Evolutionary conservation across 2,113 vertebrate genomes (phyloP), one percentile per base, ranked within the genome.

Genomic region (Galemys pyrenaicus): DNA sequence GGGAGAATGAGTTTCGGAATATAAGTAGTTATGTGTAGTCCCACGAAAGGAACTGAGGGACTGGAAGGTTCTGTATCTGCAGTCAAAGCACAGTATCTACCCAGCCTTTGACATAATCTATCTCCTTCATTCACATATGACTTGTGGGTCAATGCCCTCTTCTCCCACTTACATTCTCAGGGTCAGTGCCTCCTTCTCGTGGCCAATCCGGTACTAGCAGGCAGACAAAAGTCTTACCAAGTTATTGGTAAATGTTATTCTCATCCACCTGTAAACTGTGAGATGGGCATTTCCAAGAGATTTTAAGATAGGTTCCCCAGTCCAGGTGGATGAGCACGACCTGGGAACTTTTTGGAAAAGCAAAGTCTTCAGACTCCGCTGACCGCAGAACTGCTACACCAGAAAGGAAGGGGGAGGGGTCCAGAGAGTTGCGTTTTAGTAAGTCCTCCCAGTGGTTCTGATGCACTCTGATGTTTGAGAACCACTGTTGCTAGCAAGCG

Each of bases 21-120:
- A 1, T 17, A 39, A 28, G 15, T 12, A 79, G 37, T 56, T 46
- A 9, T 56, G 32, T 22, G 22, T 56, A 56, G 51, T 88, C 37
- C 2, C 0, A 39, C 32, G 37, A 26, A 26, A 84, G 35, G 26
- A 51, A 30, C 73, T 73, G 15, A 39, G 20, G 64, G 9, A 30
- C 17, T 0, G 0, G 46, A 9, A 77, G 9, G 9, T 64, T 54
- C 5, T 65, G 51, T 67, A 3, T 58, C 26, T 15, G 4, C 1
- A 60, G 17, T 56, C 37, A 67, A 71, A 58, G 35, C 17, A 9
- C 22, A 3, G 11, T 44, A 81, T 49, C 56, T 71, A 74, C 35
- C 28, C 41, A 78, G 3, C 11, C 20, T 15, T 24, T 62, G 24
- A 60, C 35, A 87, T 39, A 1, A 37, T 5, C 19, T 17, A 2